Conservation (phyloP, 2,113 vertebrate species). For the Cheilinus undulatus region DNA sequence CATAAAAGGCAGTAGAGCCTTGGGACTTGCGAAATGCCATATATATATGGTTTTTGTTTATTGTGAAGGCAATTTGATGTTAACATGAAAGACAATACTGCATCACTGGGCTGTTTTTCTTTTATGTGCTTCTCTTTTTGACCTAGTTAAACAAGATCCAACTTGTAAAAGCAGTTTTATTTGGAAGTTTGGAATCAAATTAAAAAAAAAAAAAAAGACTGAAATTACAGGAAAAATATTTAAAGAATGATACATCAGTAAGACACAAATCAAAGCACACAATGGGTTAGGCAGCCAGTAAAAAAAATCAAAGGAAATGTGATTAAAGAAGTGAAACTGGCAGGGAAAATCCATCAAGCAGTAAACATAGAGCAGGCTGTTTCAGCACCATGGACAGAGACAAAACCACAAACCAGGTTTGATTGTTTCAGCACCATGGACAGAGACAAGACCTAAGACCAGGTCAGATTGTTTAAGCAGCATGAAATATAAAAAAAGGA, state of each 20-base stretch:
- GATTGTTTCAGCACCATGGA: neutral
- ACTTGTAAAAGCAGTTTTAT: neutral
- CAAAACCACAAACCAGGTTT: too few relatives aligned
- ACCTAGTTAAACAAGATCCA: neutral
- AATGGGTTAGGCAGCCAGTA: neutral
- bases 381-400: neutral
- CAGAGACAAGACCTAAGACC: neutral
- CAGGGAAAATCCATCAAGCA: too few relatives aligned
- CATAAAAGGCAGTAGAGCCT: slow-evolving; percentile 4
- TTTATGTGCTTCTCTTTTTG: neutral
- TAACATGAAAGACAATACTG: neutral
- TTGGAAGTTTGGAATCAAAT: neutral
- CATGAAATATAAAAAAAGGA: too few relatives aligned
- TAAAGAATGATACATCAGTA: slow-evolving; percentile 2
- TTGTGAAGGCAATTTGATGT: neutral
- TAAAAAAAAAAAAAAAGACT: neutral
- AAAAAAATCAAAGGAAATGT: neutral
- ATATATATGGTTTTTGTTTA: neutral
- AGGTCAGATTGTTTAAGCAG: neutral
- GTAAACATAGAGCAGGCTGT: too few relatives aligned
- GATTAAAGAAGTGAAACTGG: neutral
- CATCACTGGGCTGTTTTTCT: neutral
- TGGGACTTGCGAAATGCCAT: neutral
- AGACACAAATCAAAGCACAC: slow-evolving; percentile 14
- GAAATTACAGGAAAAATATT: neutral